These are phyloP conservation scores for Mesaphorura yosii DNA, from an alignment of 1,140 invertebrate species.

Conservation along the genomic window DNA sequence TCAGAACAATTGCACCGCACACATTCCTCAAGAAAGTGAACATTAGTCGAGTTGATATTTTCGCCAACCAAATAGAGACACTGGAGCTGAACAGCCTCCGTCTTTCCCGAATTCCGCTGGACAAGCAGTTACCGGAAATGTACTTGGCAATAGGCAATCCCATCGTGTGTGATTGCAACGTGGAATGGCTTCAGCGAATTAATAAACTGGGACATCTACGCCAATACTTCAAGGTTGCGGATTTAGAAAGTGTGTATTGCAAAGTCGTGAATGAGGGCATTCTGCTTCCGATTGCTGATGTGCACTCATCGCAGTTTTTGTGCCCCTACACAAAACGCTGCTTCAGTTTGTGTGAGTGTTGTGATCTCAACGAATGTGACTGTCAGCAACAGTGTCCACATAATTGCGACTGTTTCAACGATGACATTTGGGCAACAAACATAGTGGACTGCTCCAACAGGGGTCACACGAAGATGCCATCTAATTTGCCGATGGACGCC, in stretches of 20 bases:
- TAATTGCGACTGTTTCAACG: conserved; percentile 79
- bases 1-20: conserved; percentile 61
- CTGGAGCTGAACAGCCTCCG: conserved; percentile 68
- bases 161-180: conserved; percentile 73
- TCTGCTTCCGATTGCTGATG: conserved; percentile 62
- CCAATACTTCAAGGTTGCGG: conserved; percentile 79
- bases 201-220: conserved; percentile 51
- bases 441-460: neutral
- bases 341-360: conserved; percentile 84
- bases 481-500: neutral
- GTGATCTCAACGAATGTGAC: conserved; percentile 77
- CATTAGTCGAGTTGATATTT: conserved; percentile 68
- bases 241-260: conserved; percentile 80
- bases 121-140: conserved; percentile 62
- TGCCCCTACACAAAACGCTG: conserved; percentile 87
- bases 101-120: conserved; percentile 54
- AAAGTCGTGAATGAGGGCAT: conserved; percentile 67
- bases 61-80: conserved; percentile 68
- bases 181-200: conserved; percentile 76
- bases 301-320: conserved; percentile 74
- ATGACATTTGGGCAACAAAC: conserved; percentile 59
- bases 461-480: neutral
- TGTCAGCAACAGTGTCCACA: neutral
- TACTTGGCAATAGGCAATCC: conserved; percentile 79
- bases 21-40: conserved; percentile 73